Conservation (phyloP, 2,113 vertebrate species). For the Zingel zingel region DNA sequence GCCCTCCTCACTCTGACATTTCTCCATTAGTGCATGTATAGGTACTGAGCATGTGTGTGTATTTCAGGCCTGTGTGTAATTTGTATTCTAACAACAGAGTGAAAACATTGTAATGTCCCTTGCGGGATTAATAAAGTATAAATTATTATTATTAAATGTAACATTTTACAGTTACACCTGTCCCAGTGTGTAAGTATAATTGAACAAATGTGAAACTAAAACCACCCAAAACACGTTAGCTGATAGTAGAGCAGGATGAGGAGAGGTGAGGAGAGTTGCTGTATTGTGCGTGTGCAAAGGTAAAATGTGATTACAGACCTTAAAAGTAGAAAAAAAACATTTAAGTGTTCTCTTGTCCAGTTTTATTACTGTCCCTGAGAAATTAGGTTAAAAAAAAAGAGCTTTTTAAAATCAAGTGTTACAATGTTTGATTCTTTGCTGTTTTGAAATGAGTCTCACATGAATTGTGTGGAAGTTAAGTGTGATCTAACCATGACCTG, state of each 20-base stretch:
- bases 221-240: not conserved
- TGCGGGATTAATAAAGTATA: no score
- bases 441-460: not conserved
- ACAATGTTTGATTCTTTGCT: not conserved
- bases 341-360: no score
- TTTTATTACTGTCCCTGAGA: not conserved
- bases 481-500: not conserved
- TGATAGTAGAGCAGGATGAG: not conserved
- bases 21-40: no score
- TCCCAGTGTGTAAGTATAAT: not conserved
- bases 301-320: not conserved
- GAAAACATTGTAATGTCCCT: no score
- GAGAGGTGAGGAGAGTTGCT: not conserved
- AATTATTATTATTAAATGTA: no score
- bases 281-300: not conserved
- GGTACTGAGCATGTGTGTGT: no score
- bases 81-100: no score
- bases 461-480: not conserved
- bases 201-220: not conserved
- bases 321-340: not conserved
- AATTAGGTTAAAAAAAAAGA: not conserved
- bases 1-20: no score
- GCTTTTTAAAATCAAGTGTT: not conserved
- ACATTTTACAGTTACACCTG: no score
- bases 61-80: no score